These are phyloP conservation scores for Aix galericulata DNA, from an alignment of 2,113 vertebrate species.

Conservation along the genomic window DNA sequence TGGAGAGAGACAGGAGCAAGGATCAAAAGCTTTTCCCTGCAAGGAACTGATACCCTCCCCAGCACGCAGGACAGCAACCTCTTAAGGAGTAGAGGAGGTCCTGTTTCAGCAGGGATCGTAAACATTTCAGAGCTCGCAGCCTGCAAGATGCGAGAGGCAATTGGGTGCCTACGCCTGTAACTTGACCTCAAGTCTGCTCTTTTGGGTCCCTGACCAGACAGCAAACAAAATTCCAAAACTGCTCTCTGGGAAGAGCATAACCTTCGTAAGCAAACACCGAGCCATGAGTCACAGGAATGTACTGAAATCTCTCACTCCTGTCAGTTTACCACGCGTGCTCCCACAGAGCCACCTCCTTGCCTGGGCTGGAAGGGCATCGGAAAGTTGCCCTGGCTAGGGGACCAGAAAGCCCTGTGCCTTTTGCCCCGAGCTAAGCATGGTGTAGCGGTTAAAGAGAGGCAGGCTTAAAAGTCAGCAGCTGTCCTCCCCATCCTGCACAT, in stretches of 20 bases:
- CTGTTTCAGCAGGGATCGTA: not conserved
- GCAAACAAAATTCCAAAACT: not conserved
- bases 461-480: not conserved
- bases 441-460: not conserved
- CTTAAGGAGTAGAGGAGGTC: not conserved
- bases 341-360: accelerated
- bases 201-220: not conserved
- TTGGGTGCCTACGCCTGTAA: not conserved
- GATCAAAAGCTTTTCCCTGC: not conserved
- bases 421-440: accelerated
- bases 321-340: not conserved
- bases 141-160: not conserved
- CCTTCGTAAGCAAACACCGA: not conserved
- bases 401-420: not conserved
- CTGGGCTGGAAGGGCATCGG: not conserved
- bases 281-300: not conserved
- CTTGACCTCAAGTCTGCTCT: not conserved
- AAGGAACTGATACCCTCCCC: not conserved
- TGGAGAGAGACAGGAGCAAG: not conserved
- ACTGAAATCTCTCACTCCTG: not conserved
- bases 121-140: not conserved
- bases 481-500: not conserved
- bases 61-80: slow-evolving; percentile 49
- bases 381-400: not conserved
- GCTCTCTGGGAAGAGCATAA: not conserved